Base-by-base conservation (phyloP, 2,113 vertebrate genomes). In the Notothenia coriiceps region DNA sequence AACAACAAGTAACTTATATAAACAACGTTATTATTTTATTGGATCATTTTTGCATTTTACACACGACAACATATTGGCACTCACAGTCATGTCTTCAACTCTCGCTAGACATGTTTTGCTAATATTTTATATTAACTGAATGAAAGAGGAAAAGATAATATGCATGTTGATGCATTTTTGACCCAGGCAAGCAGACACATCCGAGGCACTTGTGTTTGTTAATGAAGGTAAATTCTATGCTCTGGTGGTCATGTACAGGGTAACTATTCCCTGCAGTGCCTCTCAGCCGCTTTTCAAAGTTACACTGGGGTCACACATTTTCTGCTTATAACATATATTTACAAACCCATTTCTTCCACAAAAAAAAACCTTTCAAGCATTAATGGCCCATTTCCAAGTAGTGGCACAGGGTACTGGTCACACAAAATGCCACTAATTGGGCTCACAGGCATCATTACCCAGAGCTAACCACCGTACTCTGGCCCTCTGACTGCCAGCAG, bases 341-440 rank as follows among this genome's bases (percentile, higher is more conserved):
- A 51, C 43, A 1, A 54, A 50, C 62, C 64, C 20, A 25, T 2
- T 47, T 60, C 25, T 47, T 56, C 46, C 46, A 50, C 52, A 64
- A 65, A 62, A 83, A 83, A 67, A 60, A 55, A 49, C 61, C 17
- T 22, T 65, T 52, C 29, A 63, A 44, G 59, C 33, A 62, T 25
- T 18, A 6, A 29, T 50, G 20, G 59, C 59, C 82, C 79, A 64
- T 65, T 79, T 85, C 76, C 91, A 92, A 92, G 92, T 91, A 89
- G 84, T 74, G 74, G 82, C 69, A 78, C 82, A 83, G 87, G 79
- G 80, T 86, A 83, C 81, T 88, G 84, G 84, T 86, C 90, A 75
- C 87, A 89, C 82, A 86, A 91, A 89, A 88, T 84, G 74, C 80
- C 6, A 51, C 90, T 92, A 92, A 93, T 93, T 93, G 92, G 86